These are phyloP conservation scores for Lysiphlebus fabarum DNA, from an alignment of 1,140 invertebrate genomes.

Conservation along the genomic window DNA sequence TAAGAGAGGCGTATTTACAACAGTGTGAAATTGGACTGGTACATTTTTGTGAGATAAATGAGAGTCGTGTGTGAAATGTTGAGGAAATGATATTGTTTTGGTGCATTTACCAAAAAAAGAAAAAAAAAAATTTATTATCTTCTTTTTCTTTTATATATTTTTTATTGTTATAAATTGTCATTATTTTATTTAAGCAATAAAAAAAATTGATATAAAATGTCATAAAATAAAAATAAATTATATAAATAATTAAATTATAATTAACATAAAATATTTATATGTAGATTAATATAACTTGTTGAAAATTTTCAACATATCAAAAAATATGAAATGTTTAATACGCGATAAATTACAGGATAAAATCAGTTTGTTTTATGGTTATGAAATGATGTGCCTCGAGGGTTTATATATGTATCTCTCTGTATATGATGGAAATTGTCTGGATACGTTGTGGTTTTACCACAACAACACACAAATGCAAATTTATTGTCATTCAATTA, in stretches of 20 bases:
- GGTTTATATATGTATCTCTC: conserved; percentile 28
- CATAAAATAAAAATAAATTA: no score
- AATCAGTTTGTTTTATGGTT: conserved; percentile 48
- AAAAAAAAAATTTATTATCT: no score
- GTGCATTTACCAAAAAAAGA: conserved; percentile 26
- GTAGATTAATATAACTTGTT: background rate
- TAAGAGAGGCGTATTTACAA: conserved; percentile 52
- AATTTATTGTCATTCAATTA: conserved; percentile 56
- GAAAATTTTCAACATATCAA: background rate
- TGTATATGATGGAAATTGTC: conserved; percentile 29
- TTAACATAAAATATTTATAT: conserved; percentile 2
- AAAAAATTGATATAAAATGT: no score
- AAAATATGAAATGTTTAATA: conserved; percentile 15
- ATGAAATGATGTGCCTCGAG: conserved; percentile 48
- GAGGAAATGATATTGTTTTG: conserved; percentile 46
- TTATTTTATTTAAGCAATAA: no score
- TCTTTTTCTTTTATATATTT: no score
- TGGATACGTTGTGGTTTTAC: conserved; percentile 45
- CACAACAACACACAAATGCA: conserved; percentile 49
- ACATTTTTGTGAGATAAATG: conserved; percentile 44
- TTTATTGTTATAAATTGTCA: no score
- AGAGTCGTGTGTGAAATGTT: conserved; percentile 37
- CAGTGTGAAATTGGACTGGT: conserved; percentile 53
- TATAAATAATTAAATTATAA: no score
- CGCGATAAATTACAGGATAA: conserved; percentile 4